These are phyloP conservation scores for Strigamia transsilvanica DNA, from an alignment of 2,888 invertebrate species.

Conservation along the genomic window DNA sequence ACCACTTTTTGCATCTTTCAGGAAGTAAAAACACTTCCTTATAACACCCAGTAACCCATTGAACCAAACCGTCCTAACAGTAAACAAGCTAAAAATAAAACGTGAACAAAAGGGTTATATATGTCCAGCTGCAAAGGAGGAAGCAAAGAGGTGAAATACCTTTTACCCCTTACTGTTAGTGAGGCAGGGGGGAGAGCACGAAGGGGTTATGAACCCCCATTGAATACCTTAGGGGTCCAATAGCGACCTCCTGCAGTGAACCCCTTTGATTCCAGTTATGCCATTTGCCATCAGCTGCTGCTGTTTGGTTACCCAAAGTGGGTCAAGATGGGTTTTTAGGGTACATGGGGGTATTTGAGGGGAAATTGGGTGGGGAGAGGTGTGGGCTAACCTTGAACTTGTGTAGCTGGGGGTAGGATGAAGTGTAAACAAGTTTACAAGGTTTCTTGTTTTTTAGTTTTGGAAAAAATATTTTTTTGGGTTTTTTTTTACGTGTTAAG, in stretches of 20 bases:
- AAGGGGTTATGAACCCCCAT: slow-evolving; percentile 10
- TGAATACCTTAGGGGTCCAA: slow-evolving; percentile 16
- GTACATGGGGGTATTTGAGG: neutral
- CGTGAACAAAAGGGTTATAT: slow-evolving; percentile 26
- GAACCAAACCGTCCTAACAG: neutral
- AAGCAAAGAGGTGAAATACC: slow-evolving; percentile 46
- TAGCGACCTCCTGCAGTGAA: slow-evolving; percentile 9
- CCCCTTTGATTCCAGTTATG: slow-evolving; percentile 38
- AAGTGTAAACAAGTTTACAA: slow-evolving; percentile 15
- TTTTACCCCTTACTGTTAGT: slow-evolving; percentile 26
- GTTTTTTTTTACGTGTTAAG: neutral
- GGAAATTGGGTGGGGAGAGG: slow-evolving; percentile 4
- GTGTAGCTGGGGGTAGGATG: slow-evolving; percentile 2
- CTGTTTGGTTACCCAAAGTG: slow-evolving; percentile 34
- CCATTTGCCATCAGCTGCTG: slow-evolving; percentile 44
- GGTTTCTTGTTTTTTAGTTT: neutral
- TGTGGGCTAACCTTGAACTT: slow-evolving; percentile 30
- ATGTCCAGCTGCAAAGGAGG: slow-evolving; percentile 35
- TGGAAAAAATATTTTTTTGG: neutral
- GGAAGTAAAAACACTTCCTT: slow-evolving; percentile 40
- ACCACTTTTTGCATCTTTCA: neutral
- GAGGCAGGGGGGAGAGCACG: neutral
- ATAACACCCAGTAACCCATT: slow-evolving; percentile 49
- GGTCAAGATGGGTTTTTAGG: slow-evolving; percentile 39
- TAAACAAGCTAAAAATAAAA: slow-evolving; percentile 44